Base-by-base conservation (phyloP, 2,888 invertebrate species). In the Nymphalis urticae region DNA sequence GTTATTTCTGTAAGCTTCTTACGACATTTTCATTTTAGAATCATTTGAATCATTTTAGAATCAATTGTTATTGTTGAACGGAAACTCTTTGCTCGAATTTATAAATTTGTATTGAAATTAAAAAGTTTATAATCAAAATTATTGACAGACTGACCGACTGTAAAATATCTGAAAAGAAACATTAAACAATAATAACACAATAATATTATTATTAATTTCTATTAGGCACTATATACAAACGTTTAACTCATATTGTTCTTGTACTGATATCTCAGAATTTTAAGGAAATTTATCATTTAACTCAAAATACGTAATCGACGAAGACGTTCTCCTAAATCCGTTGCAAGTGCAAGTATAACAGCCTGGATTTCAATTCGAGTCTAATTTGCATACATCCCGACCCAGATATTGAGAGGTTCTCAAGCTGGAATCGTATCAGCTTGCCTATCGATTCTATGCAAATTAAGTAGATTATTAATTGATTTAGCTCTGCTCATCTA, bases 361-460 rank as follows among this genome's bases (percentile, higher is more conserved):
- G 66, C 73, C 69, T 71, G 70, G 70, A 58, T 68, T 73, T 71
- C 67, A 51, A 68, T 71, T 69, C 56, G 65, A 70, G 67, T 61
- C 73, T 73, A 72, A 74, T 76, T 75, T 75, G 72, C 73, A 74
- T 73, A 70, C 70, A 69, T 72, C 66, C 70, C 54, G 67, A 64
- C 65, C 62, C 24, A 63, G 67, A 70, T 70, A 68, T 72, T 67
- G 67, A 72, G 72, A 70, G 71, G 51, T 72, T 70, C 71, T 70
- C 65, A 62, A 64, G 67, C 62, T 65, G 24, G 32, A 70, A 60
- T 60, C 58, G 60, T 58, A 62, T 68, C 68, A 69, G 61, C 59
- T 72, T 60, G 56, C 9, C 58, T 60, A 72, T 65, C 65, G 66
- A 69, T 61, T 62, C 51, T 61, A 69, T 69, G 70, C 64, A 70